Base-by-base conservation (phyloP, 2,888 invertebrate species). In the Cerastis rubricosa region DNA sequence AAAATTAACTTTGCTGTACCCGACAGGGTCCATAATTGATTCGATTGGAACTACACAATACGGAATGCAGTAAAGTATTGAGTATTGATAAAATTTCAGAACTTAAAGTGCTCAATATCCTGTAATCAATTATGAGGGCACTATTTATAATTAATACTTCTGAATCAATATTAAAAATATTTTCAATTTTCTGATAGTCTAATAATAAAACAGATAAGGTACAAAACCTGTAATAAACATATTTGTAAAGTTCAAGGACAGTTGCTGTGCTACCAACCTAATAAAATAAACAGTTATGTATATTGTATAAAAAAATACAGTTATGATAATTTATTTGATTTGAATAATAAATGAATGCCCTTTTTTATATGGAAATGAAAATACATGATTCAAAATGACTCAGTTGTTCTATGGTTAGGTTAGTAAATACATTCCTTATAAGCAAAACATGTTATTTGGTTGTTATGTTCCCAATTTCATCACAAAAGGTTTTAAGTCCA, bases 191-290 rank as follows among this genome's bases (percentile, higher is more conserved):
- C 49, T 59, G 25, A 29, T 29, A 9, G 19, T 29, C 29, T 29
- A 14, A 12, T 8, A 59, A 29, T 29, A 59, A 17, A 29, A 25
- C n/a, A 2, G 11, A 54, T 54, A 11, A n/a, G 11, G n/a, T 54
- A 2, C 19, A 19, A 49, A 19, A 57, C 25, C 17, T 51, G n/a
- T n/a, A 35, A 45, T 35, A n/a, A 1, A 29, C 11, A 40, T 68
- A 76, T 54, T n/a, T 43, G 5, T 35, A 7, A 69, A 69, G 69
- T 77, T 69, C 54, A 69, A 76, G 69, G 77, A 57, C 14, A 54
- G 54, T 51, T 63, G 29, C 9, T 19, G 19, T 74, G 68, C 51
- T 76, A 64, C 64, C 54, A 77, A 57, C 54, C 54, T 47, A 40
- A 69, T 64, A 43, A 64, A 68, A 65, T 67, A 67, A n/a, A 43